Evolutionary conservation across 1,140 invertebrate genomes (phyloP).

Genomic region (Hormaphis cornu): DNA sequence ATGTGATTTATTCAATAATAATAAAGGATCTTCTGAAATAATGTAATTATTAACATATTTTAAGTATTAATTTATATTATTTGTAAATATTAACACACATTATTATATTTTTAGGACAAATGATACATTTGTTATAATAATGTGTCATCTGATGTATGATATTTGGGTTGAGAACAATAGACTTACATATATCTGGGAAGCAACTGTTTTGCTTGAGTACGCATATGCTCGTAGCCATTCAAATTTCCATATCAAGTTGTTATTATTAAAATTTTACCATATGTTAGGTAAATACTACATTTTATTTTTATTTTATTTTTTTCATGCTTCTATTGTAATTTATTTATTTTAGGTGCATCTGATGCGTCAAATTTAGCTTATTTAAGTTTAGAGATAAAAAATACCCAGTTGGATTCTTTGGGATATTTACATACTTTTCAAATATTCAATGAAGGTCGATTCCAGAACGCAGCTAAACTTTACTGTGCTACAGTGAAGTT

Average conservation of each 20-base stretch:
- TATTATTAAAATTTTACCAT: slow-evolving; percentile 63
- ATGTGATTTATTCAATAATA: slow-evolving; percentile 26
- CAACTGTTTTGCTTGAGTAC: slow-evolving; percentile 57
- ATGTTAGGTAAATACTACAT: slow-evolving; percentile 49
- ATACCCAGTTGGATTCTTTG: slow-evolving; percentile 86
- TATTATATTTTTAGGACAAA: slow-evolving; percentile 31
- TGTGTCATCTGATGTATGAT: slow-evolving; percentile 67
- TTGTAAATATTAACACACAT: not conserved
- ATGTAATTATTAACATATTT: not conserved
- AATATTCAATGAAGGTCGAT: slow-evolving; percentile 42
- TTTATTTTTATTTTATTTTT: not conserved
- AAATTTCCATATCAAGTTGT: slow-evolving; percentile 67
- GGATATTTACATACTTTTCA: slow-evolving; percentile 71
- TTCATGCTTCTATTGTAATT: not conserved
- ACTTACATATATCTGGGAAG: slow-evolving; percentile 52
- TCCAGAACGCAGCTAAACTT: slow-evolving; percentile 16
- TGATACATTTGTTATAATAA: slow-evolving; percentile 69
- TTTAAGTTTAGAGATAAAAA: slow-evolving; percentile 78
- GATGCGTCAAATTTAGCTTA: slow-evolving; percentile 62
- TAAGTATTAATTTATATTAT: not conserved
- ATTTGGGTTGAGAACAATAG: slow-evolving; percentile 50
- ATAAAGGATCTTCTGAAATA: slow-evolving; percentile 24
- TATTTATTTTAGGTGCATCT: slow-evolving; percentile 36
- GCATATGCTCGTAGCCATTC: slow-evolving; percentile 60
- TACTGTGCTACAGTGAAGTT: slow-evolving; percentile 36